A percentile compares a stretch with the other conserved stretches of the same genome.
phyloP scores from a whole-genome alignment of 2,797 vertebrate genomes.

The Odontamblyopus lacepedii region DNA sequence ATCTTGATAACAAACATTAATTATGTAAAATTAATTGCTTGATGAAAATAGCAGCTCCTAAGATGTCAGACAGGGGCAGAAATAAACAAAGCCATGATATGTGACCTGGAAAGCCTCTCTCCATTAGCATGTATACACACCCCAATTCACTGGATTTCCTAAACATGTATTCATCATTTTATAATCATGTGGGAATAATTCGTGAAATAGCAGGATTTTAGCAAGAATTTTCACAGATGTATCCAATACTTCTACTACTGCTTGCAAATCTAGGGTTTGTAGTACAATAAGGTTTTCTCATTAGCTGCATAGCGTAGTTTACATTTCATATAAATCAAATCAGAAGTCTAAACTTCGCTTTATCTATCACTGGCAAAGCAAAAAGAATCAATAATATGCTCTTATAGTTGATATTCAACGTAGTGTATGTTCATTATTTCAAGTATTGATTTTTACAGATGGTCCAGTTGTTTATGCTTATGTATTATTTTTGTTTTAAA shows the following conservation, averaged over 20 bases:
- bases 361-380: neutral
- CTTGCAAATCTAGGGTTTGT: neutral
- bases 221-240: neutral
- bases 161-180: neutral
- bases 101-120: neutral
- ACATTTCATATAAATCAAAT: neutral
- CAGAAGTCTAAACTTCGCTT: neutral
- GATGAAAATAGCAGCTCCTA: neutral
- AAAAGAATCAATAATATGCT: neutral
- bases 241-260: neutral
- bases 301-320: neutral
- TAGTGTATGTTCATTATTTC: neutral
- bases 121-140: neutral
- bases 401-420: too few relatives aligned
- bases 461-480: too few relatives aligned
- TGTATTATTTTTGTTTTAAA: too few relatives aligned
- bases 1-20: neutral
- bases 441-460: too few relatives aligned
- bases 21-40: neutral
- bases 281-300: neutral
- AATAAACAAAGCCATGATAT: slow-evolving; percentile 6
- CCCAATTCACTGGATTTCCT: too few relatives aligned
- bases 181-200: neutral
- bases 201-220: neutral
- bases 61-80: neutral